Evolutionary conservation across 1,140 invertebrate species (phyloP).

Genomic region (Eumaeus atala): DNA sequence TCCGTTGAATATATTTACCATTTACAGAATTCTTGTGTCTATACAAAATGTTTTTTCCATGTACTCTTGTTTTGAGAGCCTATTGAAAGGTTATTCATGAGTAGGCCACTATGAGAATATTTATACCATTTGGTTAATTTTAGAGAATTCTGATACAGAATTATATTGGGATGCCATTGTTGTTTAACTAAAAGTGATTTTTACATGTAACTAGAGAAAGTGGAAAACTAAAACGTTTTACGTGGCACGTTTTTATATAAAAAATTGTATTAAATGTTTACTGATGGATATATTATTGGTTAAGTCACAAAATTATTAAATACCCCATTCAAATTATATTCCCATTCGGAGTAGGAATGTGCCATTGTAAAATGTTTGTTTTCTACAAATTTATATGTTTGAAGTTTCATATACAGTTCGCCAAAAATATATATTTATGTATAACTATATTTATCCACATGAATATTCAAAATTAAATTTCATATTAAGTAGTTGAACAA

Average conservation of each 20-base stretch:
- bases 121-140: conserved; percentile 49
- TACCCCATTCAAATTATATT: conserved; percentile 16
- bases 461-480: conserved; percentile 38
- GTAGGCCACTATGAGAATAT: conserved; percentile 47
- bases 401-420: conserved; percentile 53
- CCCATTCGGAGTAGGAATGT: conserved; percentile 32
- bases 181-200: conserved; percentile 50
- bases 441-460: conserved; percentile 65
- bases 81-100: conserved; percentile 63
- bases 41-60: conserved; percentile 73
- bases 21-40: conserved; percentile 75
- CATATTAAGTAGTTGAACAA: conserved; percentile 34
- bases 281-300: conserved; percentile 6
- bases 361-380: conserved; percentile 45
- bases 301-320: conserved; percentile 15
- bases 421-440: conserved; percentile 50
- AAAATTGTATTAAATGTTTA: conserved; percentile 10
- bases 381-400: conserved; percentile 42
- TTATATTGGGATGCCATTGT: conserved; percentile 41
- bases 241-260: conserved; percentile 51
- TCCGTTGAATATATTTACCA: conserved; percentile 76
- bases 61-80: conserved; percentile 76
- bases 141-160: conserved; percentile 43
- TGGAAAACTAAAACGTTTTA: conserved; percentile 31
- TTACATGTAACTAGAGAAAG: conserved; percentile 26